Conservation (phyloP, 2,888 invertebrate genomes). For the Melanostoma scalare region DNA sequence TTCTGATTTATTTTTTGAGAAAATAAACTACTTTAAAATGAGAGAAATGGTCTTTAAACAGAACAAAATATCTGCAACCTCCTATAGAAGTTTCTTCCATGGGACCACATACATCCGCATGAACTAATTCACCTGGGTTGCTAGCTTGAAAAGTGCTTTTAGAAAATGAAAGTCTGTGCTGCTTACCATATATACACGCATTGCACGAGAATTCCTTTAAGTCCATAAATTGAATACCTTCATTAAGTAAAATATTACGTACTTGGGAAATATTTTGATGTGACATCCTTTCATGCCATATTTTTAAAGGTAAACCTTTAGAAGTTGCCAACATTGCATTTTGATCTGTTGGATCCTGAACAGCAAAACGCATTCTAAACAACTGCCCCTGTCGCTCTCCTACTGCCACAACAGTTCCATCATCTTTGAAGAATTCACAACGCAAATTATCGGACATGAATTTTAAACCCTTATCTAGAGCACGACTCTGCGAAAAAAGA, state of each 20-base stretch:
- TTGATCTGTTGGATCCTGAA: too few species aligned
- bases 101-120: neutral
- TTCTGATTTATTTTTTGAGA: slow-evolving; percentile 11
- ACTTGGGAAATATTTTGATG: neutral
- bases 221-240: neutral
- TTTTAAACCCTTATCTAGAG: too few species aligned
- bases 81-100: neutral
- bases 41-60: slow-evolving; percentile 57
- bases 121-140: neutral
- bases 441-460: too few species aligned
- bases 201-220: slow-evolving; percentile 17
- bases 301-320: neutral
- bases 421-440: too few species aligned
- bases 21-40: slow-evolving; percentile 30
- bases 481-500: too few species aligned
- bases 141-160: slow-evolving; percentile 18
- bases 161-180: slow-evolving; percentile 6
- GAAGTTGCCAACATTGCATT: too few species aligned
- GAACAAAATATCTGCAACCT: slow-evolving; percentile 18
- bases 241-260: too few species aligned
- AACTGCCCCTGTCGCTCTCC: too few species aligned
- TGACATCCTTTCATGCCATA: neutral
- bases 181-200: slow-evolving; percentile 9
- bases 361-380: too few species aligned
- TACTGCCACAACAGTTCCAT: too few species aligned